Conservation (phyloP, 2,113 vertebrate species). For the Thinocorus orbignyianus region DNA sequence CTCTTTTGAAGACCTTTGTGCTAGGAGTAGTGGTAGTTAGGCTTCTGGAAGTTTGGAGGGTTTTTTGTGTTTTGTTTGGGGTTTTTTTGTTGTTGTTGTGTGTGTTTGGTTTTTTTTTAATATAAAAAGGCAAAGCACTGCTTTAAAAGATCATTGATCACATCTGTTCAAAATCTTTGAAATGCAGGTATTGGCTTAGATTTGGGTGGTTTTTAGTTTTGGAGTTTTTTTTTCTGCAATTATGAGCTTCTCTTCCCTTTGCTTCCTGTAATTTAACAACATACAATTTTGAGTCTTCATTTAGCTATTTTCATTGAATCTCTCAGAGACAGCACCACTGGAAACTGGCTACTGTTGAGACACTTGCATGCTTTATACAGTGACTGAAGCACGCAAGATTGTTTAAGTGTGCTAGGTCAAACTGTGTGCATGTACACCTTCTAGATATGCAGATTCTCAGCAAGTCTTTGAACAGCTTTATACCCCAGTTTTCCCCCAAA, state of each 20-base stretch:
- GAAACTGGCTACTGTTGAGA: background rate
- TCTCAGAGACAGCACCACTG: background rate
- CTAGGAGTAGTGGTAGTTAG: background rate
- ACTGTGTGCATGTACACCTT: background rate
- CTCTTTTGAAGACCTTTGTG: background rate
- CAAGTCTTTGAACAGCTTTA: background rate
- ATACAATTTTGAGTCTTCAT: background rate
- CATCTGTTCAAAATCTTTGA: background rate
- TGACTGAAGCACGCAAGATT: background rate
- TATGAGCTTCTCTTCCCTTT: background rate
- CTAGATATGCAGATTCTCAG: background rate
- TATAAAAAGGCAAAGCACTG: background rate
- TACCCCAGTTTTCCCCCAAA: background rate
- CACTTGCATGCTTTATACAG: background rate
- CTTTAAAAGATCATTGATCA: background rate
- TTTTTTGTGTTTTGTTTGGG: background rate
- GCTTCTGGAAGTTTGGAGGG: background rate
- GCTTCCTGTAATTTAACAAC: background rate
- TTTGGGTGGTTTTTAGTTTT: background rate
- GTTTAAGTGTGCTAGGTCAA: background rate
- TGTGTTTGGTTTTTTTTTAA: no score
- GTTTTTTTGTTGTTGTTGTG: no score
- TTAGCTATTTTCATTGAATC: background rate
- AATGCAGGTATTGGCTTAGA: background rate
- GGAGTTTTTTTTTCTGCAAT: rapidly evolving